Conservation (phyloP, 2,797 vertebrate genomes). For the Dromococcyx pavoninus region DNA sequence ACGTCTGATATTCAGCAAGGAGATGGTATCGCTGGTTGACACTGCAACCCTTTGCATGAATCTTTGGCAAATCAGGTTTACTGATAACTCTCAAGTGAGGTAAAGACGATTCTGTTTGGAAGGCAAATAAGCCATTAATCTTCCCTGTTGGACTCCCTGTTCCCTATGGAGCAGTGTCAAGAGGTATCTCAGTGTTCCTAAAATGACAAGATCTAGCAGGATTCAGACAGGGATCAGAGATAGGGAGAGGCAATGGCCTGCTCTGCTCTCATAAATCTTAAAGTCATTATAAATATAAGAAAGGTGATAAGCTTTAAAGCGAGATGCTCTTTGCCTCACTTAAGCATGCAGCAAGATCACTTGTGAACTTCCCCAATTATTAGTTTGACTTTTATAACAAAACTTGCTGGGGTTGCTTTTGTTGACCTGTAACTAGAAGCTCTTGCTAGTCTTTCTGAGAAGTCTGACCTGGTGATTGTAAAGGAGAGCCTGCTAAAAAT, state of each 20-base stretch:
- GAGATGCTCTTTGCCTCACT: not conserved
- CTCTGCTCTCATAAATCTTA: not conserved
- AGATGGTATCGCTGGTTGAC: not conserved
- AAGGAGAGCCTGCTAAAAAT: not conserved
- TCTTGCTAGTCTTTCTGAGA: not conserved
- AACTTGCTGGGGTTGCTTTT: not conserved
- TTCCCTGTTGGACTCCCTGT: not conserved
- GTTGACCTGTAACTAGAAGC: not conserved
- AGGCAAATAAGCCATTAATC: not conserved
- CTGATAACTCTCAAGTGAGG: slow-evolving; percentile 12
- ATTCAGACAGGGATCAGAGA: not conserved
- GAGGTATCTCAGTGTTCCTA: not conserved
- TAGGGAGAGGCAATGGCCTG: not conserved
- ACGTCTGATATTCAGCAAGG: not conserved
- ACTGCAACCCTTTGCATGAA: not conserved
- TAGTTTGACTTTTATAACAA: not conserved
- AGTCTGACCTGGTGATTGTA: not conserved
- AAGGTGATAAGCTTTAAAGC: not conserved
- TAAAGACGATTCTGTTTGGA: not conserved
- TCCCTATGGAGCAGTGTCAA: not conserved
- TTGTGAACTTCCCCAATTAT: not conserved
- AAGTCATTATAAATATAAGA: not conserved
- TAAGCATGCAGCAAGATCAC: not conserved
- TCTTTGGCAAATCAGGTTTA: not conserved
- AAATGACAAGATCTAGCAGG: not conserved